A percentile compares a stretch with the other conserved stretches of the same genome.
Evolutionary conservation across 2,113 vertebrate species (phyloP).

Genomic region (Melanerpes aurifrons): DNA sequence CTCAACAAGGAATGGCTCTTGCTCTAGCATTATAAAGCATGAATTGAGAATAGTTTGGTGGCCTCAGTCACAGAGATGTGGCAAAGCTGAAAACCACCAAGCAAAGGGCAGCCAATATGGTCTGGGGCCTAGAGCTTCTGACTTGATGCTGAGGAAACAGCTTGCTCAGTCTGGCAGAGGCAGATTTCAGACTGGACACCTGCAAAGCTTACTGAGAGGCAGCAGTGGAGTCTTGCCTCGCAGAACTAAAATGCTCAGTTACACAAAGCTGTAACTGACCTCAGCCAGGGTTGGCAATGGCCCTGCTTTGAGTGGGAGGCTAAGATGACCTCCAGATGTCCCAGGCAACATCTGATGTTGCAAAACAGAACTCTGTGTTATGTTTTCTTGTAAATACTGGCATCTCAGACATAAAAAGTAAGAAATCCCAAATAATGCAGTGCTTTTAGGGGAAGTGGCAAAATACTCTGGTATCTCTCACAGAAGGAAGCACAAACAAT

Average conservation of each 20-base stretch:
- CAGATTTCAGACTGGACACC: background rate
- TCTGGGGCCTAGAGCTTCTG: background rate
- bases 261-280: background rate
- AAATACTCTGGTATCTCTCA: background rate
- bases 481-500: background rate
- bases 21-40: background rate
- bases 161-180: background rate
- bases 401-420: background rate
- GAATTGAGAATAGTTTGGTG: background rate
- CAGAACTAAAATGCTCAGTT: background rate
- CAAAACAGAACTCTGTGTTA: background rate
- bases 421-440: background rate
- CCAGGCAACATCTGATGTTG: slow-evolving; percentile 20
- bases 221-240: background rate
- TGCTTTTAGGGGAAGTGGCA: background rate
- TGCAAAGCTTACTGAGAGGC: background rate
- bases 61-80: background rate
- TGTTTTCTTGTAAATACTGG: background rate
- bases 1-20: background rate
- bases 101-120: background rate
- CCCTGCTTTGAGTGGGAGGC: slow-evolving; percentile 7
- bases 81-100: background rate
- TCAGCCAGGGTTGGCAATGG: background rate
- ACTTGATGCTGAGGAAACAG: background rate
- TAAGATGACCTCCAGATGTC: slow-evolving; percentile 44